phyloP scores from a whole-genome alignment of 2,113 vertebrate genomes.

The Acanthisitta chloris region DNA sequence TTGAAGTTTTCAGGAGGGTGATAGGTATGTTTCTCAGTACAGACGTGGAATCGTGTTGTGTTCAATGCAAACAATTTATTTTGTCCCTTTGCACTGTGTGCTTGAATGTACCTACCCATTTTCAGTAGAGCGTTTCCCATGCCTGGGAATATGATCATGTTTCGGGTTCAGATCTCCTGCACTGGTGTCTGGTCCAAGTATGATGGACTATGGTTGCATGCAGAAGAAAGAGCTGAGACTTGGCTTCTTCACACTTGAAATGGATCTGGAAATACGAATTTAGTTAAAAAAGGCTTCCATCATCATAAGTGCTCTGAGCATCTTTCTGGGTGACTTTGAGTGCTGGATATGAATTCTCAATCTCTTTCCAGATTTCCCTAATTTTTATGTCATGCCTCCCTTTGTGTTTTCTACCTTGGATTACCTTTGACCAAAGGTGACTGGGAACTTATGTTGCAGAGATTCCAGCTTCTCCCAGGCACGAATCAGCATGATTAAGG shows the following conservation, averaged over 20 bases:
- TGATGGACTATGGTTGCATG: rapidly evolving
- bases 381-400: rapidly evolving
- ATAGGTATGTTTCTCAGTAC: rapidly evolving
- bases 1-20: background rate
- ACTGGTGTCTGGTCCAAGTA: background rate
- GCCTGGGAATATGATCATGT: rapidly evolving
- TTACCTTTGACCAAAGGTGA: background rate
- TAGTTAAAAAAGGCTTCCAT: background rate
- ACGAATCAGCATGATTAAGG: background rate
- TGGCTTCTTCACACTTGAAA: background rate
- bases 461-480: background rate
- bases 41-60: background rate
- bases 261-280: background rate
- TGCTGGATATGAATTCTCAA: background rate
- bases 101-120: background rate
- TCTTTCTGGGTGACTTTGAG: background rate
- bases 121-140: background rate
- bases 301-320: background rate
- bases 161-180: background rate
- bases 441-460: background rate
- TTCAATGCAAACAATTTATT: background rate
- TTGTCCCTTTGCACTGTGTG: background rate
- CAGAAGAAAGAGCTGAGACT: background rate
- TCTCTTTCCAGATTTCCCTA: background rate
- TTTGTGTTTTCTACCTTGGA: background rate